Evolutionary conservation across 2,113 vertebrate species (phyloP).

Genomic region (Sterna hirundo): DNA sequence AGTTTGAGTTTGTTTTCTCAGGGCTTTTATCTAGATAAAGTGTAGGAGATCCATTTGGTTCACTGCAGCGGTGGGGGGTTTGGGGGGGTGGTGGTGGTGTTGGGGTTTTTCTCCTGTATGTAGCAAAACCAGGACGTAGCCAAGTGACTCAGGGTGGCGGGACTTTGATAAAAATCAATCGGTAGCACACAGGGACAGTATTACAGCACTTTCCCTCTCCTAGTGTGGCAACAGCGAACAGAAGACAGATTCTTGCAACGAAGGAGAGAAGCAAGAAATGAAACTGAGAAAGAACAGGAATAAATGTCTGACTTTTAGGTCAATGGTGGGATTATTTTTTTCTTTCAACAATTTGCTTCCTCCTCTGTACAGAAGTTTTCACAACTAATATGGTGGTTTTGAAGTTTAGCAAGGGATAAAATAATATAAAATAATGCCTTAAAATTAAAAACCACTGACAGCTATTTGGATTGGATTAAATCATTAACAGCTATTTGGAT

Average conservation of each 20-base stretch:
- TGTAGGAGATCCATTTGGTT: not conserved
- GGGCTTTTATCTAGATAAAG: not conserved
- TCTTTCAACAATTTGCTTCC: not conserved
- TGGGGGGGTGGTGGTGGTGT: too few relatives aligned
- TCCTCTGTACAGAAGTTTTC: not conserved
- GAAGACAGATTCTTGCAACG: not conserved
- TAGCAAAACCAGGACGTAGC: not conserved
- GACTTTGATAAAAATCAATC: not conserved
- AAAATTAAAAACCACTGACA: not conserved
- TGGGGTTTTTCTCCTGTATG: not conserved
- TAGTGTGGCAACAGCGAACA: not conserved
- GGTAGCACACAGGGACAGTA: not conserved
- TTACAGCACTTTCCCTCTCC: not conserved
- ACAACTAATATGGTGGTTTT: not conserved
- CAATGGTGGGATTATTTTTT: not conserved
- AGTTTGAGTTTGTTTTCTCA: fast-evolving
- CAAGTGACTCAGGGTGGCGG: not conserved
- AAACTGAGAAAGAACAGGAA: not conserved
- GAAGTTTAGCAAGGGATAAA: not conserved
- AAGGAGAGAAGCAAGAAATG: not conserved
- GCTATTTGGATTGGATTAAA: not conserved
- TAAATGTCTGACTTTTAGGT: not conserved
- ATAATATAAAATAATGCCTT: not conserved
- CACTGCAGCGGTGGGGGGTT: fast-evolving
- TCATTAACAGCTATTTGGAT: not conserved